Conservation (phyloP, 2,888 invertebrate genomes). For the Phasia obesa region DNA sequence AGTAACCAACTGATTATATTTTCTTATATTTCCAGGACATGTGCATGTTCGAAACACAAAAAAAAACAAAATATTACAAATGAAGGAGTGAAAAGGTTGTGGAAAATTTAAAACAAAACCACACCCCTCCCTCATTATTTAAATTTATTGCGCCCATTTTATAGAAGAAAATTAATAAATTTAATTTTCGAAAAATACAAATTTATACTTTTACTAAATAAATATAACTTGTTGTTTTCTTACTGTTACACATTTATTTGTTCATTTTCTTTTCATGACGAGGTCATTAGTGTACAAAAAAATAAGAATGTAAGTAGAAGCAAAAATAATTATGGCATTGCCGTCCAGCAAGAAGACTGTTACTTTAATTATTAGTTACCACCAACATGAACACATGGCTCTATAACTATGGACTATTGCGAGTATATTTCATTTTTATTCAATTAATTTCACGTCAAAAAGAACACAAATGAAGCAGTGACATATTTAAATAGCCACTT, state of each 20-base stretch:
- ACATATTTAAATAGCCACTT: too few species aligned
- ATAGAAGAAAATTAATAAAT: constrained; percentile 22
- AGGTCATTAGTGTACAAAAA: constrained; percentile 29
- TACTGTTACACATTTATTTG: constrained; percentile 6
- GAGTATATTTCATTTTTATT: constrained; percentile 22
- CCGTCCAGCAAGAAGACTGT: constrained; percentile 15
- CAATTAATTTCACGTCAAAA: constrained; percentile 20
- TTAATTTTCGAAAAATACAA: constrained; percentile 1
- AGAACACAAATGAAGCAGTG: constrained; percentile 7
- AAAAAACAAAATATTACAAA: background rate
- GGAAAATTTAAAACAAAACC: background rate
- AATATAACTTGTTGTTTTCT: constrained; percentile 4
- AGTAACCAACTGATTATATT: constrained; percentile 38
- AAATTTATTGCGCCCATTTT: constrained; percentile 25
- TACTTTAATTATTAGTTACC: constrained; percentile 58
- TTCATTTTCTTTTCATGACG: constrained; percentile 31
- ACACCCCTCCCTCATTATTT: background rate
- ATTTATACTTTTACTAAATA: constrained; percentile 3
- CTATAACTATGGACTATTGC: constrained; percentile 22
- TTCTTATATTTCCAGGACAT: background rate
- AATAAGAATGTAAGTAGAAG: constrained; percentile 3
- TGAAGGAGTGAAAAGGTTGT: background rate
- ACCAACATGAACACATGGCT: constrained; percentile 56
- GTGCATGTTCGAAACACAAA: background rate
- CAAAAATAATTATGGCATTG: constrained; percentile 41